These are phyloP conservation scores for Epinephelus cyanopodus DNA, from an alignment of 2,113 vertebrate species.

Conservation along the genomic window DNA sequence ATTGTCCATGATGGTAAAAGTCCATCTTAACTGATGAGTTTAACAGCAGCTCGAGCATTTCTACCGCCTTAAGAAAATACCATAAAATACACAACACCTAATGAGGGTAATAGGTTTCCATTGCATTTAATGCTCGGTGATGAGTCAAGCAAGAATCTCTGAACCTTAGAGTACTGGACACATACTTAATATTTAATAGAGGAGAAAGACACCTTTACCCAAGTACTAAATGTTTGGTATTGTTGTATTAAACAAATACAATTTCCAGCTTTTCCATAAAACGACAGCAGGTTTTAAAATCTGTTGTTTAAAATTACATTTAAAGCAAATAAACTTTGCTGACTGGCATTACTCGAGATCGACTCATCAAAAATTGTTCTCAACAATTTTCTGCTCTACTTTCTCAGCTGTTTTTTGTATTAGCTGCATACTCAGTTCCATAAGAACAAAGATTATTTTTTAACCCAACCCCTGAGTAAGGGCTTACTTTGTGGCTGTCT, in stretches of 20 bases:
- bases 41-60: background rate
- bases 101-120: slow-evolving; percentile 15
- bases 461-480: slow-evolving; percentile 10
- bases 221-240: background rate
- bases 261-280: background rate
- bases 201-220: background rate
- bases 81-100: background rate
- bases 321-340: background rate
- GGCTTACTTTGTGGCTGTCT: background rate
- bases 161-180: background rate
- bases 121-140: slow-evolving; percentile 13
- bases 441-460: background rate
- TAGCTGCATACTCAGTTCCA: background rate
- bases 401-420: slow-evolving; percentile 10
- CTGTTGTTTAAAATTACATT: background rate
- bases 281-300: no score
- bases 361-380: background rate
- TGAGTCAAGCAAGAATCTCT: background rate
- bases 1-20: background rate
- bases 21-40: background rate
- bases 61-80: slow-evolving; percentile 1
- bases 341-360: background rate
- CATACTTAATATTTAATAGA: background rate
- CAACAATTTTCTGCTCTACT: background rate
- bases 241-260: background rate